Evolutionary conservation across 2,888 invertebrate species (phyloP), one percentile per base, ranked within the genome.

Genomic region (Drosophila mayaguana): DNA sequence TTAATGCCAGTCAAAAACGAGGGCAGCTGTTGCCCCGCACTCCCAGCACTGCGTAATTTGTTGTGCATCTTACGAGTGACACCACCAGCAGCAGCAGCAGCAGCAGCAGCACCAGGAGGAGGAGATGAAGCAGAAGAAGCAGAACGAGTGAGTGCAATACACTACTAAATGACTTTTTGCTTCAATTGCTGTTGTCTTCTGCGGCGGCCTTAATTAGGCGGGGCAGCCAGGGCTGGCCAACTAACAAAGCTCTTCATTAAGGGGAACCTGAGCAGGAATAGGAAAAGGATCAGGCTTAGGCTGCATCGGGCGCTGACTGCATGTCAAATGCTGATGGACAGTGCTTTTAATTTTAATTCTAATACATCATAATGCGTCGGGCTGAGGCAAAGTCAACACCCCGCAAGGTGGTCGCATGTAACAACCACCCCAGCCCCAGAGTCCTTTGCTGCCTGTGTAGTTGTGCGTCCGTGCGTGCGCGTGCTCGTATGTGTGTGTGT

Each of bases 311-410:
- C 12, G 34, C n/a, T 48, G 45, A 75, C 66, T 51, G 64, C 79
- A 67, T 75, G 72, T 78, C 83, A 83, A 78, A 80, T 66, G 64
- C 68, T 78, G 78, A 74, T 57, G 80, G 68, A 76, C 77, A 75
- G 78, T 75, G 80, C 87, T 90, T 91, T 91, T 90, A 87, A 91
- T 91, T 91, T 91, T 87, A 83, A 87, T 82, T 81, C 89, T 90
- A 91, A 91, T 91, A 89, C 90, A 91, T 91, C 91, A 91, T 90
- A 91, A 91, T 84, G 84, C 88, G 69, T 72, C 73, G 63, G 67
- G 50, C 66, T 54, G 57, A 61, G 72, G 60, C 48, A 34, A 71
- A 84, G 78, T 82, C 83, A 86, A 73, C 70, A 69, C 69, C 78
- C 57, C 70, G 67, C 70, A 72, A 88, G 85, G 89, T 87, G 78